Conservation (phyloP, 2,888 invertebrate species). For the Auanema sp. region DNA sequence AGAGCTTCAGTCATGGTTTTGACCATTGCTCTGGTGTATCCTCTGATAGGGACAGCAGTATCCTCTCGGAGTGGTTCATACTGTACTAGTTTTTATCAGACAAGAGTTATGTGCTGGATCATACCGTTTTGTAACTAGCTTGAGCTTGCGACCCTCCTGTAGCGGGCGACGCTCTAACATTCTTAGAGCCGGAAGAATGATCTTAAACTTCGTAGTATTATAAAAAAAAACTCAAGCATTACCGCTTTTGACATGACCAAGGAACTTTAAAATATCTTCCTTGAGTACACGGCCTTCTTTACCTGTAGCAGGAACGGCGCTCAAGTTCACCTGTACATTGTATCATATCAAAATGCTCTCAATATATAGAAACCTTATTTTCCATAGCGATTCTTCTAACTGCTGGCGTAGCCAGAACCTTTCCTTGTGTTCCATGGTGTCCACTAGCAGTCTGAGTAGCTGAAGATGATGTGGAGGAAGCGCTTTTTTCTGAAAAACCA, state of each 20-base stretch:
- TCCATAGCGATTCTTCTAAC: constrained; percentile 90
- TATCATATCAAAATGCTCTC: not conserved
- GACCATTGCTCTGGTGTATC: constrained; percentile 82
- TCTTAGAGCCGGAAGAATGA: constrained; percentile 31
- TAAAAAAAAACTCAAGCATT: constrained; percentile 5
- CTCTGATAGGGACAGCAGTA: constrained; percentile 58
- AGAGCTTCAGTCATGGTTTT: constrained; percentile 82
- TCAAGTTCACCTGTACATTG: constrained; percentile 72
- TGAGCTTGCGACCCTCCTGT: constrained; percentile 18
- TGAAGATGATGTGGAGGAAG: not conserved
- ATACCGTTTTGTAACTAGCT: constrained; percentile 3
- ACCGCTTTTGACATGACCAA: constrained; percentile 40
- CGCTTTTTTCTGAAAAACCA: not conserved
- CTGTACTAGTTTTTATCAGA: constrained; percentile 5
- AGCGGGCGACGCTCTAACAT: constrained; percentile 40
- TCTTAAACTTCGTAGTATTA: constrained; percentile 16
- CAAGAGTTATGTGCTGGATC: not conserved
- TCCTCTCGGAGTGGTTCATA: constrained; percentile 48
- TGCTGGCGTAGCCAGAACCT: constrained; percentile 84
- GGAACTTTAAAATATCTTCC: constrained; percentile 79
- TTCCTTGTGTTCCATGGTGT: constrained; percentile 45
- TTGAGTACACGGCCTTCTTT: constrained; percentile 88
- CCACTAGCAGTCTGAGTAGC: constrained; percentile 7
- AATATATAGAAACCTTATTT: constrained; percentile 72
- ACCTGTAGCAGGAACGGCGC: constrained; percentile 78